Conservation (phyloP, 1,140 invertebrate species). For the Dendrolimus punctatus region DNA sequence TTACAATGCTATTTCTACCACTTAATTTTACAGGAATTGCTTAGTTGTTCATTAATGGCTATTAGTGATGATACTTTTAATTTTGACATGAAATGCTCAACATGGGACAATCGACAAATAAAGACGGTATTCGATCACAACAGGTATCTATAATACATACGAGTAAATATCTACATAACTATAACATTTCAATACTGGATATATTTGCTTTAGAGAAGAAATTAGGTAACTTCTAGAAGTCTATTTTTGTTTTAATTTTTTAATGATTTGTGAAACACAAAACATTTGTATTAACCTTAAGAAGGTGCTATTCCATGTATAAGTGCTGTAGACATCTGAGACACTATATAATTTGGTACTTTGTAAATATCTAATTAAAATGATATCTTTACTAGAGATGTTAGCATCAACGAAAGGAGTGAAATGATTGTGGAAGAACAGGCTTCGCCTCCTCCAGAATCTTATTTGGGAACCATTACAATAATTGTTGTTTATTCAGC, state of each 20-base stretch:
- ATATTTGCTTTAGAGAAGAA: no score
- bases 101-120: conserved; percentile 58
- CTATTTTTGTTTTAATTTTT: no score
- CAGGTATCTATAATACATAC: no score
- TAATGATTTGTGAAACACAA: no score
- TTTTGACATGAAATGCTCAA: conserved; percentile 35
- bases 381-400: conserved; percentile 25
- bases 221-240: no score
- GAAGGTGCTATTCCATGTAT: not conserved
- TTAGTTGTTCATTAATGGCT: conserved; percentile 25
- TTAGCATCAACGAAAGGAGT: conserved; percentile 36
- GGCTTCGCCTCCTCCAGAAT: conserved; percentile 16
- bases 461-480: conserved; percentile 26
- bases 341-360: no score
- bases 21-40: conserved; percentile 19
- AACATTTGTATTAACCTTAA: no score
- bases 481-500: conserved; percentile 54
- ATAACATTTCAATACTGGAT: no score
- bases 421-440: conserved; percentile 37
- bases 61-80: conserved; percentile 44
- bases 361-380: no score
- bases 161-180: no score
- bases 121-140: conserved; percentile 45
- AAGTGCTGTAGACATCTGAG: not conserved
- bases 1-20: no score